phyloP scores from a whole-genome alignment of 1,140 invertebrate species.

The Pseudachorutes palmiensis region DNA sequence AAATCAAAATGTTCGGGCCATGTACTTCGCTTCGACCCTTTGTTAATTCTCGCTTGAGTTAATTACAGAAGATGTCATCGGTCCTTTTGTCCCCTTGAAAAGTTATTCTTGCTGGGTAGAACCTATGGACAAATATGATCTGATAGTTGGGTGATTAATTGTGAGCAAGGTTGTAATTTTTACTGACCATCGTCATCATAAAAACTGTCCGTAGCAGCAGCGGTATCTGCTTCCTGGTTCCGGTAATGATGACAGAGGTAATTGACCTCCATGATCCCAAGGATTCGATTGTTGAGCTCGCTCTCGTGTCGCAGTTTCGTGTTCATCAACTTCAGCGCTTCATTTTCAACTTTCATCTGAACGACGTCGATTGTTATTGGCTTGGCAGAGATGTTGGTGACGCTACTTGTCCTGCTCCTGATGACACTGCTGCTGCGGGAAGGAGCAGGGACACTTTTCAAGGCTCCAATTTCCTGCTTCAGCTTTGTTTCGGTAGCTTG shows the following conservation, averaged over 20 bases:
- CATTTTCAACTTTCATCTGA: conserved; percentile 1
- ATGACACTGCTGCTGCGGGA: no score
- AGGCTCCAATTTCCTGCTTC: not conserved
- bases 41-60: not conserved
- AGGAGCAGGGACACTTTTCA: not conserved
- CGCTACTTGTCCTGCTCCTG: not conserved
- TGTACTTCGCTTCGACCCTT: not conserved
- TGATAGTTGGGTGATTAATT: no score
- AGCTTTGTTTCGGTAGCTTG: not conserved
- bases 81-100: no score
- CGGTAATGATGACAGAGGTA: not conserved
- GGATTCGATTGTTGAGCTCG: conserved; percentile 5
- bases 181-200: no score
- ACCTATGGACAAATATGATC: no score
- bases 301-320: not conserved
- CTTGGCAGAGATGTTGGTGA: not conserved
- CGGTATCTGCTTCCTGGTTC: not conserved
- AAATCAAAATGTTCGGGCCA: no score
- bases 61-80: not conserved
- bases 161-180: no score
- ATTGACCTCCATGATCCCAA: not conserved
- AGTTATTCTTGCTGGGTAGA: no score
- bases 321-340: not conserved
- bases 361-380: not conserved
- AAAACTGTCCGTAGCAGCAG: not conserved